Percentiles rank a stretch among this genome's conserved stretches.
Conservation (phyloP, 2,113 vertebrate genomes). For the Phrynocephalus versicolor region DNA sequence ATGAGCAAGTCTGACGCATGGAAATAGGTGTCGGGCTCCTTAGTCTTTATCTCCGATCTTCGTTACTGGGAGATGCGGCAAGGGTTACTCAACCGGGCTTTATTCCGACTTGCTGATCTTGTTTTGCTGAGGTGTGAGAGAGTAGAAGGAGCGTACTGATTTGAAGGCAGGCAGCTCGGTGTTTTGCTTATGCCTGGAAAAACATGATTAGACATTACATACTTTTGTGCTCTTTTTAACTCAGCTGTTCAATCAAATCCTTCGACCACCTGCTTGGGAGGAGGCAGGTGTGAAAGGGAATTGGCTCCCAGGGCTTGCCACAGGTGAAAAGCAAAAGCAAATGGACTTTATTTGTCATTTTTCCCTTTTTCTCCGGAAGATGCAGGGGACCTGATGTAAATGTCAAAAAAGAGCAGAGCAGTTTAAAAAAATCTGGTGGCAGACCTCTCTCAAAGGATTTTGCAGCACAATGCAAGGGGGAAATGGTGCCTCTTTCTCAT, state of each 20-base stretch:
- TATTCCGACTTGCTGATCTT: conserved; percentile 3
- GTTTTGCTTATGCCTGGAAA: conserved; percentile 58
- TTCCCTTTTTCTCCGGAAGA: background rate
- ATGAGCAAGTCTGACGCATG: background rate
- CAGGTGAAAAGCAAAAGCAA: background rate
- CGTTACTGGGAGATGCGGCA: background rate
- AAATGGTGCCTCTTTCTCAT: too few relatives aligned
- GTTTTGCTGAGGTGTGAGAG: conserved; percentile 62
- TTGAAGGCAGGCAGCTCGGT: conserved; percentile 39
- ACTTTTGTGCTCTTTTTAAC: conserved; percentile 66
- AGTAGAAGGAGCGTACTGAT: conserved; percentile 57
- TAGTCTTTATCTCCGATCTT: background rate
- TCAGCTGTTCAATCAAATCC: conserved; percentile 63
- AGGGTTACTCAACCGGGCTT: conserved; percentile 47
- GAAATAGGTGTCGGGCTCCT: background rate
- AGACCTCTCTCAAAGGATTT: too few relatives aligned
- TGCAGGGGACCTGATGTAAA: too few relatives aligned
- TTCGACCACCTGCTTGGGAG: conserved; percentile 39
- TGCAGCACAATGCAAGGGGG: too few relatives aligned
- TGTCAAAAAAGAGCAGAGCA: background rate
- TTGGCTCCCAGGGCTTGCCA: background rate
- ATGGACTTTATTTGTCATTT: background rate
- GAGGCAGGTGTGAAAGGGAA: conserved; percentile 16
- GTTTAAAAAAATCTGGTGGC: too few relatives aligned
- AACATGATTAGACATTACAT: conserved; percentile 64